phyloP scores from a whole-genome alignment of 2,797 vertebrate genomes.

The Buceros bicornis region DNA sequence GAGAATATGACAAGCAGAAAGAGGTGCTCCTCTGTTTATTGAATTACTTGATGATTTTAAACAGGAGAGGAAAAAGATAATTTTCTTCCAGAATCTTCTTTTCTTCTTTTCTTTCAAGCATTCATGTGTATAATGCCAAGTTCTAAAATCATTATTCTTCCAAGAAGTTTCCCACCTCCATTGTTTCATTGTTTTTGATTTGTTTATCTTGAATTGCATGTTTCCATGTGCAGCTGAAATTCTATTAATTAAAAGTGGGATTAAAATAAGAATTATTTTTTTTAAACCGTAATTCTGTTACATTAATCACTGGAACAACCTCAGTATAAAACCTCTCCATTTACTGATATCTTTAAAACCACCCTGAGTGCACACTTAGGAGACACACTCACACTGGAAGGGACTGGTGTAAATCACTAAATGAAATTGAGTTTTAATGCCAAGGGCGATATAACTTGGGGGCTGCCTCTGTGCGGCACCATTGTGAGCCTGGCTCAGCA shows the following conservation, averaged over 20 bases:
- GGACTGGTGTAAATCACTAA: neutral
- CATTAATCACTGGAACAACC: neutral
- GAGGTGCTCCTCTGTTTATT: conserved; percentile 57
- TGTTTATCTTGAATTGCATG: neutral
- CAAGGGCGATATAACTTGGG: rapidly evolving
- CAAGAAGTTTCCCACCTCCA: conserved; percentile 36
- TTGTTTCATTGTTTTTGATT: neutral
- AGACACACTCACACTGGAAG: neutral
- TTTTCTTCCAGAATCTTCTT: neutral
- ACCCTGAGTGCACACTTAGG: too few species aligned
- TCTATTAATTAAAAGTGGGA: neutral
- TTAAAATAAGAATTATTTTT: neutral
- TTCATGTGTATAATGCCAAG: neutral
- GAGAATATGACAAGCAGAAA: conserved; percentile 58
- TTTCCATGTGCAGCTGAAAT: neutral
- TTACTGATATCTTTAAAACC: neutral
- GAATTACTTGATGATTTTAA: conserved; percentile 55
- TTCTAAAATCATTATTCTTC: neutral
- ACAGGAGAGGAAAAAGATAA: neutral
- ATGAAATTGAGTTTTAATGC: neutral
- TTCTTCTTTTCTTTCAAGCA: neutral
- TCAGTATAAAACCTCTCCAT: neutral
- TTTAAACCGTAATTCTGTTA: neutral
- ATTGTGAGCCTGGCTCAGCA: rapidly evolving
- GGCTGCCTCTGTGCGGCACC: rapidly evolving